These are phyloP conservation scores for Solenopsis fugax DNA, from an alignment of 1,140 invertebrate genomes.

Conservation along the genomic window DNA sequence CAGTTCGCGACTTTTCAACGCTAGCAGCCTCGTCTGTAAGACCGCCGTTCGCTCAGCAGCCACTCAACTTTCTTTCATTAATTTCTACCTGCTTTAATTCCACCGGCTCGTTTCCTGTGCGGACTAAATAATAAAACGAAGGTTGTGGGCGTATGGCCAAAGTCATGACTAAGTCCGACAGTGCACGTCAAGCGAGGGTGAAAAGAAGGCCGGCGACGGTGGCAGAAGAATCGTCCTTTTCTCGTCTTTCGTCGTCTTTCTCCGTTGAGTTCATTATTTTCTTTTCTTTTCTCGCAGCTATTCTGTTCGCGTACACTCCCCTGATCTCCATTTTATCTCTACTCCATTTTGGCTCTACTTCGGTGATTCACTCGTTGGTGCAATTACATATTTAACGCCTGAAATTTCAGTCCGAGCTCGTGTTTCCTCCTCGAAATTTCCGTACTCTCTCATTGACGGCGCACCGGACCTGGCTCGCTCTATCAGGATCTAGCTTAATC, in stretches of 20 bases:
- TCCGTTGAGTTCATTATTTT: conserved; percentile 44
- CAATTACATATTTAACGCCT: conserved; percentile 84
- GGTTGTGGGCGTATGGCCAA: conserved; percentile 59
- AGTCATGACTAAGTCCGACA: conserved; percentile 65
- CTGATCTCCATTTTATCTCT: conserved; percentile 10
- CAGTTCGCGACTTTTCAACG: conserved; percentile 14
- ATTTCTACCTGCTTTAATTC: conserved; percentile 76
- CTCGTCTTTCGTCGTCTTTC: conserved; percentile 22
- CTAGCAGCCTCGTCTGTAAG: background rate
- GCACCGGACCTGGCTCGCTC: conserved; percentile 57
- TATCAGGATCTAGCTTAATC: conserved; percentile 65
- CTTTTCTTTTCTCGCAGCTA: conserved; percentile 65
- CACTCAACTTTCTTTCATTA: conserved; percentile 68
- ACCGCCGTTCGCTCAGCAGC: conserved; percentile 15
- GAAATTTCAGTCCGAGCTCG: conserved; percentile 77
- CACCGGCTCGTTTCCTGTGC: conserved; percentile 45
- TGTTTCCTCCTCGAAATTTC: conserved; percentile 53
- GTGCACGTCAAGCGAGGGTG: conserved; percentile 33
- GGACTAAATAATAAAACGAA: conserved; percentile 76
- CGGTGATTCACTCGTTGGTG: conserved; percentile 63
- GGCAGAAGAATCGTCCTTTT: conserved; percentile 23
- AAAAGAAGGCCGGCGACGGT: conserved; percentile 15
- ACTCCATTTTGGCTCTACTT: conserved; percentile 29
- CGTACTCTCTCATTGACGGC: conserved; percentile 14
- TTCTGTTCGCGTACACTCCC: conserved; percentile 8